Percentiles rank a stretch among this genome's conserved stretches.
These are phyloP conservation scores for Varecia variegata DNA, from an alignment of 2,797 vertebrate species.

Conservation along the genomic window DNA sequence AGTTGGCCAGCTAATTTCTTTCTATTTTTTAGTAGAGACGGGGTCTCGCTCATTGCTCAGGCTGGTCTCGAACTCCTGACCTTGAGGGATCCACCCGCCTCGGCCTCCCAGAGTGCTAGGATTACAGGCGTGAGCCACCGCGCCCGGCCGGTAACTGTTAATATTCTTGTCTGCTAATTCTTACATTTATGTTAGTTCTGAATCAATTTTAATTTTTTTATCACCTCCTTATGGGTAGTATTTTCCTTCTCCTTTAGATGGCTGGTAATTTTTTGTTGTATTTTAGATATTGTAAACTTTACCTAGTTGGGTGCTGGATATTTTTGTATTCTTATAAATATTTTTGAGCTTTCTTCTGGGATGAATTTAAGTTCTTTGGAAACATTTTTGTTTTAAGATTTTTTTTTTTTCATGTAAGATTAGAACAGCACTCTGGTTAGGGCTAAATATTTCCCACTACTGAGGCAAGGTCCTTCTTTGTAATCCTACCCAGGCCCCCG, in stretches of 20 bases:
- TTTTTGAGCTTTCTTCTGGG: background rate
- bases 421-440: background rate
- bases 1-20: no score
- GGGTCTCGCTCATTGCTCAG: no score
- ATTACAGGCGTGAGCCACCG: no score
- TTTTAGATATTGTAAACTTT: background rate
- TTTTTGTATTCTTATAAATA: background rate
- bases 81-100: no score
- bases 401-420: background rate
- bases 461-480: background rate
- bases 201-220: background rate
- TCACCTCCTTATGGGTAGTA: background rate
- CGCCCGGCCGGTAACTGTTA: background rate
- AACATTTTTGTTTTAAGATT: background rate
- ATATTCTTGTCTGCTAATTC: background rate
- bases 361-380: background rate
- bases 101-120: no score
- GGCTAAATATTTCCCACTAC: background rate
- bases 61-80: no score
- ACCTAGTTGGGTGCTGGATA: background rate
- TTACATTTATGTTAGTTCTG: background rate
- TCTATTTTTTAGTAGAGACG: no score
- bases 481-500: background rate
- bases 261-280: background rate
- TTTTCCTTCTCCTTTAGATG: background rate